Evolutionary conservation across 2,113 vertebrate species (phyloP), one percentile per base, ranked within the genome.

Genomic region (Labrus mixtus): DNA sequence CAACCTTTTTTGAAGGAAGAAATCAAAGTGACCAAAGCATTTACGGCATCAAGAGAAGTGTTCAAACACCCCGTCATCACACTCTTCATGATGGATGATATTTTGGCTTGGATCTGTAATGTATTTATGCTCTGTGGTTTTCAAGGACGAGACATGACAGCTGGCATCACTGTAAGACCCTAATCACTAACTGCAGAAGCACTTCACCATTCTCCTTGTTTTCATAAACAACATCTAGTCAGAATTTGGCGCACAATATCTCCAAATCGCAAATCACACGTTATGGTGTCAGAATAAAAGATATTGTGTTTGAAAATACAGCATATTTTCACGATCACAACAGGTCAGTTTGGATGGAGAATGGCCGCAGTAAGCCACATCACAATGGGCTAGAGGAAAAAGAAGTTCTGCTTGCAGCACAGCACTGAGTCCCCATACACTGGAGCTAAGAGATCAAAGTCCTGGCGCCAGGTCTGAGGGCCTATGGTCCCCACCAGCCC

Each of bases 1-100:
- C 97, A 87, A 99, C 97, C 98, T 99, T 57, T 99, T 57, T 39
- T 29, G 51, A 75, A 61, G 4, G 76, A 11, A 79, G 9, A 79
- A 72, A 70, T 68, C 29, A 59, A 23, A 57, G 48, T n/a, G 46
- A 23, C 10, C 46, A 50, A 62, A 39, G 25, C 9, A 3, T 59
- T 54, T 66, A 55, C 1, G 10, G 41, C 58, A 75, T 57, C 53
- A 66, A 45, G 46, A 68, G 15, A 48, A 53, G 13, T 41, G 68
- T 67, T 84, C 54, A 15, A 55, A 61, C 37, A 19, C 4, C 17
- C 37, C 45, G 48, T 22, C 54, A 17, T 62, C 29, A 45, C 41
- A 55, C 48, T 58, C 78, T 48, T 29, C 12, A 3, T 76, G 73
- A 83, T 78, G 67, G 78, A 79, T 68, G 79, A 58, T 56, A 72